These are phyloP conservation scores for Akabosia matsudoensis DNA, from an alignment of 1,140 invertebrate genomes.

Conservation along the genomic window DNA sequence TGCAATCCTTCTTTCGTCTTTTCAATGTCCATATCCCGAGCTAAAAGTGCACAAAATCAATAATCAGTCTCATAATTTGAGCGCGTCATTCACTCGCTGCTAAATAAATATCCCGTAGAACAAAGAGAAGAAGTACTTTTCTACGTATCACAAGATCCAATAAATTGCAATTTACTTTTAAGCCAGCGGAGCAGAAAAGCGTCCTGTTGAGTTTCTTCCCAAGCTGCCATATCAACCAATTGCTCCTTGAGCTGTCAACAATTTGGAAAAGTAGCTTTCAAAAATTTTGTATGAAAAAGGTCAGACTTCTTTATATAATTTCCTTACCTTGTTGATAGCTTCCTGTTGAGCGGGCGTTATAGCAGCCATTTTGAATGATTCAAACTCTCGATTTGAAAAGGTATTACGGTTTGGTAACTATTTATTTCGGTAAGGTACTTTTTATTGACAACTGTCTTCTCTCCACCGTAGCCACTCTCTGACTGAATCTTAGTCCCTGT, in stretches of 20 bases:
- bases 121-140: neutral
- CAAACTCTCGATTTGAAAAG: neutral
- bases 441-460: neutral
- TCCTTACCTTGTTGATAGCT: conserved; percentile 34
- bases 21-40: conserved; percentile 39
- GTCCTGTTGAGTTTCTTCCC: conserved; percentile 35
- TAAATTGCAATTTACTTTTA: conserved; percentile 19
- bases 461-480: neutral
- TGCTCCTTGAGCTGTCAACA: conserved; percentile 40
- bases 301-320: too few species aligned
- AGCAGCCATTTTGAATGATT: neutral
- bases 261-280: too few species aligned
- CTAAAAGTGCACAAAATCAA: conserved; percentile 22
- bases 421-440: neutral
- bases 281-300: too few species aligned
- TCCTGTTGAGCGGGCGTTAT: conserved; percentile 25
- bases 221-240: conserved; percentile 39
- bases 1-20: conserved; percentile 37
- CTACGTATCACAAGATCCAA: neutral
- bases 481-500: neutral
- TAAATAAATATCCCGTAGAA: too few species aligned
- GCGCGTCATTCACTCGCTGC: too few species aligned
- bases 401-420: neutral
- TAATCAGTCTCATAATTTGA: too few species aligned
- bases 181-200: conserved; percentile 38